Evolutionary conservation across 1,140 invertebrate genomes (phyloP).

Genomic region (Heliconius hewitsoni): DNA sequence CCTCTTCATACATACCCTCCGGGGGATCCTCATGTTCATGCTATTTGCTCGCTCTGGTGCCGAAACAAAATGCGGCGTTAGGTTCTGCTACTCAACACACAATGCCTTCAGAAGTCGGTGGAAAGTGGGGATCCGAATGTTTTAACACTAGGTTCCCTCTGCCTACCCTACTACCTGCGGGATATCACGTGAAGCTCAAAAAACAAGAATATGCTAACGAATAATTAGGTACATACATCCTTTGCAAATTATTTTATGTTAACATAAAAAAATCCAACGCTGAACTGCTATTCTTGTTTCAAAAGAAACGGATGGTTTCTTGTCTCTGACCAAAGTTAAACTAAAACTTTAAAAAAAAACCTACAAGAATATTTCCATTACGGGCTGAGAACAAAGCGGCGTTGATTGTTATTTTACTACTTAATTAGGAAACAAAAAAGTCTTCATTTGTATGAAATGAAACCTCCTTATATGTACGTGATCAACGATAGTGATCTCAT

Average conservation of each 20-base stretch:
- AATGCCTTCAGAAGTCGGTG: no score
- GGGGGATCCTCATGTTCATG: no score
- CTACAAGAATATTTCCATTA: slow-evolving; percentile 6
- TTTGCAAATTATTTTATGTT: not conserved
- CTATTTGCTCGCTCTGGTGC: no score
- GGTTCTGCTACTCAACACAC: no score
- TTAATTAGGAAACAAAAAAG: slow-evolving; percentile 54
- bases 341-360: not conserved
- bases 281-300: not conserved
- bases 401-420: slow-evolving; percentile 43
- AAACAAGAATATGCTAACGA: no score
- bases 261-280: not conserved
- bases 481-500: slow-evolving; percentile 56
- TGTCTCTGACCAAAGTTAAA: not conserved
- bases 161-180: no score
- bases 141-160: no score
- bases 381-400: slow-evolving; percentile 39
- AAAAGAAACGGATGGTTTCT: not conserved
- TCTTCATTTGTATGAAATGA: slow-evolving; percentile 48
- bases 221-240: not conserved
- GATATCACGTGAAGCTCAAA: no score
- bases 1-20: no score
- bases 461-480: slow-evolving; percentile 59
- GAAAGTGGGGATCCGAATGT: no score
- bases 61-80: no score